Evolutionary conservation across 2,113 vertebrate species (phyloP).

Genomic region (Spheniscus mendiculus): DNA sequence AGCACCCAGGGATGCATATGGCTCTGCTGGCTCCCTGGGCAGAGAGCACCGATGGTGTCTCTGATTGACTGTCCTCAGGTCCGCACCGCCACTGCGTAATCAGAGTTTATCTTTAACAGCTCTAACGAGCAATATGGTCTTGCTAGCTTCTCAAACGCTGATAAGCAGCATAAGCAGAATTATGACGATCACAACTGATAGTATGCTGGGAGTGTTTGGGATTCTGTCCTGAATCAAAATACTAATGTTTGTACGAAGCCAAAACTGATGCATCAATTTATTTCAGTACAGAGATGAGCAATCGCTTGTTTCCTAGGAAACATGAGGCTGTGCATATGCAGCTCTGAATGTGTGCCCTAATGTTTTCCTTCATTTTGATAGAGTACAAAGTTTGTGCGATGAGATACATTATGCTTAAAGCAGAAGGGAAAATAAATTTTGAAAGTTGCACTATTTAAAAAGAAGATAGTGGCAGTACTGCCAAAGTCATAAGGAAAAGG

Average conservation of each 20-base stretch:
- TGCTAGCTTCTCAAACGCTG: neutral
- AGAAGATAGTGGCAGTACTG: neutral
- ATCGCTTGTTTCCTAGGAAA: slow-evolving; percentile 73
- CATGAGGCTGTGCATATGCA: slow-evolving; percentile 49
- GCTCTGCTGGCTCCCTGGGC: neutral
- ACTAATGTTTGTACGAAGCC: slow-evolving; percentile 6
- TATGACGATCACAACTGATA: neutral
- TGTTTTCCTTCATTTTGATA: slow-evolving; percentile 43
- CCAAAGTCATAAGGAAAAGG: slow-evolving; percentile 13
- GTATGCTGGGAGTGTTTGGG: neutral
- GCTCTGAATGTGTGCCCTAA: slow-evolving; percentile 9
- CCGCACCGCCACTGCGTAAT: fast-evolving
- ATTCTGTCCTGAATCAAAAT: slow-evolving; percentile 26
- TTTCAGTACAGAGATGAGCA: slow-evolving; percentile 60
- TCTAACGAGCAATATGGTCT: neutral
- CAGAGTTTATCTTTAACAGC: neutral
- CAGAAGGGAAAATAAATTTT: slow-evolving; percentile 46
- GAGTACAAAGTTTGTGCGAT: slow-evolving; percentile 38
- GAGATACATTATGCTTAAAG: slow-evolving; percentile 56
- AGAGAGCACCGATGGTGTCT: neutral
- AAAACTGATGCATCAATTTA: slow-evolving; percentile 43
- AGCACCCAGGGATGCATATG: neutral
- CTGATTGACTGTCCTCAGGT: neutral
- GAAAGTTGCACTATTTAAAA: slow-evolving; percentile 14
- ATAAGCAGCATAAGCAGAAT: neutral